Evolutionary conservation across 1,140 invertebrate genomes (phyloP), one percentile per base, ranked within the genome.

Genomic region (Thaumetopoea pityocampa): DNA sequence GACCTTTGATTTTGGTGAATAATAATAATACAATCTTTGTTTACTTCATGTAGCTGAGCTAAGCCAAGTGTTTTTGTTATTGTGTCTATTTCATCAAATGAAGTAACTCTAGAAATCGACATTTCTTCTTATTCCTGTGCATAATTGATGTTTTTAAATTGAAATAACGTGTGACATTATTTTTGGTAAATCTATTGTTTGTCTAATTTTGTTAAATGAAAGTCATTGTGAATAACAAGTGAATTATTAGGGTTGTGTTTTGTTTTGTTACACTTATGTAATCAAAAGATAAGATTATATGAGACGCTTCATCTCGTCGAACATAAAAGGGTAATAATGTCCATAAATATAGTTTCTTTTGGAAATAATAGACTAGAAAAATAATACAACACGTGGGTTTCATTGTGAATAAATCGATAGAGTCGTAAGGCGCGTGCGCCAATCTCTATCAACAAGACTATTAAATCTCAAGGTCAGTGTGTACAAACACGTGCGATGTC

Each of bases 401-500:
- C 44, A 38, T 28, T 47, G 46, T 64, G 66, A 71, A 76, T 71
- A 69, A 73, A 81, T 84, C 80, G 76, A 84, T 84, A 78, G 65
- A 71, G 67, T 56, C 76, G 63, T 67, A 76, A 71, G 73, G 51
- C 59, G 61, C 71, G 71, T 69, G 78, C 73, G 78, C 76, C 50
- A 74, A 73, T 73, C 53, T 64, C 66, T 74, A 81, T 77, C 67
- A 80, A 70, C 69, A 67, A 77, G 71, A 72, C 68, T 62, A 73
- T 73, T 82, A 68, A 71, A 73, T 67, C 58, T 77, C 76, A 80
- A 81, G 76, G 77, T 80, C 80, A 78, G 51, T 53, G 51, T 51
- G 64, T 61, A 64, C 52, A 80, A 82, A 79, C 80, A 84, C 80
- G 80, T 84, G 80, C 77, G 73, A 88, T 88, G 87, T 83, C 78